Percentiles rank a stretch among this genome's conserved stretches.
Conservation (phyloP, 2,113 vertebrate species). For the Mungos mungo region DNA sequence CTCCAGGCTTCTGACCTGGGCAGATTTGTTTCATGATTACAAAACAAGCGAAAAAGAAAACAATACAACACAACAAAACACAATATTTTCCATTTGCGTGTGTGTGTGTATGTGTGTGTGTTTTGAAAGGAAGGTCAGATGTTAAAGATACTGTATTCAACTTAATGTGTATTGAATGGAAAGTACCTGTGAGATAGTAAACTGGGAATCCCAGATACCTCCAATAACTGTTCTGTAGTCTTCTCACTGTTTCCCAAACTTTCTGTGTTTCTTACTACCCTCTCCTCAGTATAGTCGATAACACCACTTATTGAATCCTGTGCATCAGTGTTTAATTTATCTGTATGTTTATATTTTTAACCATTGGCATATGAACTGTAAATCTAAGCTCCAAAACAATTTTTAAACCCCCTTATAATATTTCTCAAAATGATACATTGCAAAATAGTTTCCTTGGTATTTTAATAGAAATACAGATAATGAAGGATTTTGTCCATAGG, state of each 20-base stretch:
- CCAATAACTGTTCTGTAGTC: neutral
- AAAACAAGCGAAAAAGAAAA: neutral
- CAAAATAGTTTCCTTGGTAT: neutral
- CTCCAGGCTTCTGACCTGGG: neutral
- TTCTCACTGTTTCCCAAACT: neutral
- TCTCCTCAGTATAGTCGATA: neutral
- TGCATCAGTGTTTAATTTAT: neutral
- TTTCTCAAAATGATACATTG: neutral
- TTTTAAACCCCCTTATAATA: neutral
- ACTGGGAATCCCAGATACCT: neutral
- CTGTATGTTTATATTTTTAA: neutral
- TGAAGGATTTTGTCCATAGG: neutral
- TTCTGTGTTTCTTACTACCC: neutral
- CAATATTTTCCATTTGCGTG: neutral
- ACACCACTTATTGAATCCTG: neutral
- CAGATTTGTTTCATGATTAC: neutral
- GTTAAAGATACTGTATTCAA: neutral
- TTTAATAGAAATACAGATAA: neutral
- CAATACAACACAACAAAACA: neutral
- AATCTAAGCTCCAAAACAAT: neutral
- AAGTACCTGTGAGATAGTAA: neutral
- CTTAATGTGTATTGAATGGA: neutral
- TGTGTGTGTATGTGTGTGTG: neutral
- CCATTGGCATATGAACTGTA: neutral
- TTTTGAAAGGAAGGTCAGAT: neutral